Evolutionary conservation across 2,113 vertebrate genomes (phyloP).

Genomic region (Meles meles): DNA sequence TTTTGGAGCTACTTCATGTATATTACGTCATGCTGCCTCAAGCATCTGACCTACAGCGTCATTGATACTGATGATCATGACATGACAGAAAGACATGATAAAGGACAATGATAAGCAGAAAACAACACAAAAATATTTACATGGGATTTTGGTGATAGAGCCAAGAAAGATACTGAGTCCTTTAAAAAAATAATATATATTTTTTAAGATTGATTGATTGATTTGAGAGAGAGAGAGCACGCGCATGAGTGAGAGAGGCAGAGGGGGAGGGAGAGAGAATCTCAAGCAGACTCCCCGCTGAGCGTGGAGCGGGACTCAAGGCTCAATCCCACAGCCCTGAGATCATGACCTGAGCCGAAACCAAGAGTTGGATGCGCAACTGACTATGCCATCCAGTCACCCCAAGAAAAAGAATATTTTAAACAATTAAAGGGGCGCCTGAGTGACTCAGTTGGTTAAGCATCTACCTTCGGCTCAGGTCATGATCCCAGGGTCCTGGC

Average conservation of each 20-base stretch:
- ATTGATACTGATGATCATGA: neutral
- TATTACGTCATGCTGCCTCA: neutral
- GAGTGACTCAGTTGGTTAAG: no score
- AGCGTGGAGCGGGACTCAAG: neutral
- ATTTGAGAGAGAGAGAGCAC: neutral
- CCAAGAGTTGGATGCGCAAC: neutral
- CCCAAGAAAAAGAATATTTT: neutral
- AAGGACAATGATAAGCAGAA: neutral
- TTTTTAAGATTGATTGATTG: neutral
- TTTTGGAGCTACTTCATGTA: neutral
- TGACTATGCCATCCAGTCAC: neutral
- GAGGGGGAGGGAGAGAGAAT: neutral
- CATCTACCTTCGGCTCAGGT: no score
- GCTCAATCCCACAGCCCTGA: neutral
- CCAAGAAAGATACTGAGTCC: neutral
- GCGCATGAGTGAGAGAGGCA: neutral
- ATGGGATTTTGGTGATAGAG: neutral
- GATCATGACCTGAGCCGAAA: neutral
- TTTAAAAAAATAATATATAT: neutral
- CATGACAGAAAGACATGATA: neutral
- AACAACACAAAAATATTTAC: neutral
- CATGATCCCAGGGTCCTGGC: no score
- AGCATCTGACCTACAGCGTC: neutral
- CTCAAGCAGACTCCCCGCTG: neutral
- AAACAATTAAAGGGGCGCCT: neutral